phyloP scores from a whole-genome alignment of 2,888 invertebrate genomes.

The Nomada flava region DNA sequence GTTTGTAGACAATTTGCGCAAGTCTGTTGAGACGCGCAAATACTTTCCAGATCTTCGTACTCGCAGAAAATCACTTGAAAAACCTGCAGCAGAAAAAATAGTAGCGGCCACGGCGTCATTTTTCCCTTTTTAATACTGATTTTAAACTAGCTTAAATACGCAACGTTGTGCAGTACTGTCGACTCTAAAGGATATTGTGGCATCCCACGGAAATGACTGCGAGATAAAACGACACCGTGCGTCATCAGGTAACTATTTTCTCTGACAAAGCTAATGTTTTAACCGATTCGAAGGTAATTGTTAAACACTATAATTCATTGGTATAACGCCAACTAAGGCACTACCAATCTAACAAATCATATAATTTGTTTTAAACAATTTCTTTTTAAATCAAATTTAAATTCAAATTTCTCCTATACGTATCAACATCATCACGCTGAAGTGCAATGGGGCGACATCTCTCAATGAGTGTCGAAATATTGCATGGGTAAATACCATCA shows the following conservation, averaged over 20 bases:
- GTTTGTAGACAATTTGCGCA: conserved; percentile 85
- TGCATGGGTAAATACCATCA: background rate
- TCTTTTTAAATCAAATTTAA: background rate
- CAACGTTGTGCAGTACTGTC: conserved; percentile 9
- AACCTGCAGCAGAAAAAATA: conserved; percentile 19
- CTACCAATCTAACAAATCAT: no score
- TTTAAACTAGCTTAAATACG: conserved; percentile 11
- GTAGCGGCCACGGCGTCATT: conserved; percentile 39
- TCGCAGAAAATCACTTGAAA: conserved; percentile 29
- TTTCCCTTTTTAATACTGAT: conserved; percentile 23
- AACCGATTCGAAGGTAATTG: background rate
- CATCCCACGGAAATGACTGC: conserved; percentile 75
- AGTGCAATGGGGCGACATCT: conserved; percentile 22
- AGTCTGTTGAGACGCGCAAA: conserved; percentile 81
- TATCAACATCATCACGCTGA: background rate
- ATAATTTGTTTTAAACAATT: no score
- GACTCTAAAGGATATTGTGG: conserved; percentile 75
- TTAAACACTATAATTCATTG: background rate
- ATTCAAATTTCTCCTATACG: background rate
- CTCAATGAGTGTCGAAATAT: background rate
- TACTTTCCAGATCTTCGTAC: conserved; percentile 68
- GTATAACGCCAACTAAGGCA: background rate
- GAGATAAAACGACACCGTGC: conserved; percentile 73
- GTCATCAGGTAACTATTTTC: conserved; percentile 69
- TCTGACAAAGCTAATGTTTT: conserved; percentile 3